Percentiles rank a stretch among this genome's conserved stretches.
Evolutionary conservation across 2,888 invertebrate genomes (phyloP).

Genomic region (Halocaridina rubra): DNA sequence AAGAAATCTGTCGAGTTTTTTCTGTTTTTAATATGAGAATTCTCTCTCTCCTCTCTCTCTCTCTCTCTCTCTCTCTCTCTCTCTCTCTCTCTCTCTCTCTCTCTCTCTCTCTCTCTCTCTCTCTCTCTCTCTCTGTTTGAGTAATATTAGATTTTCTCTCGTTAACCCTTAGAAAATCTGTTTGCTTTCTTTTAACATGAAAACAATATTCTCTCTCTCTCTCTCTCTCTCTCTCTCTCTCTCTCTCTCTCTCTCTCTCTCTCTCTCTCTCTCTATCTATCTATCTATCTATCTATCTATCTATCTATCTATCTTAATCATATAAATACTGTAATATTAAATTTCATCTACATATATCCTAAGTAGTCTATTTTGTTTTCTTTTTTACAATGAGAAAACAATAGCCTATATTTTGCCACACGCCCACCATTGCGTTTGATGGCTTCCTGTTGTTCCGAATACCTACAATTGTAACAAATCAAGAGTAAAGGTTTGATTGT

Average conservation of each 20-base stretch:
- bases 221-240: constrained; percentile 19
- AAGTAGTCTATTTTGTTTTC: too few species aligned
- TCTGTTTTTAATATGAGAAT: neutral
- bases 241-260: constrained; percentile 12
- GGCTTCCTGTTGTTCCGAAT: too few species aligned
- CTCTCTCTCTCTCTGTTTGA: neutral
- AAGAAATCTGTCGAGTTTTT: neutral
- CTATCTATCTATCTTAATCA: too few species aligned
- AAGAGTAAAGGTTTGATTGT: too few species aligned
- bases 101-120: constrained; percentile 16
- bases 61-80: constrained; percentile 2
- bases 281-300: neutral
- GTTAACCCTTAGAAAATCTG: too few species aligned
- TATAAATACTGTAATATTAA: too few species aligned
- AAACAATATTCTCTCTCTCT: constrained; percentile 17
- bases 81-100: constrained; percentile 26
- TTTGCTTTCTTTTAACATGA: too few species aligned
- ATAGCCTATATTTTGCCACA: too few species aligned
- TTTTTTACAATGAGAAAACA: too few species aligned
- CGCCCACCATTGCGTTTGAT: too few species aligned
- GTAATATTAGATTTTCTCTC: neutral
- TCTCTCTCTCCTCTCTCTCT: neutral
- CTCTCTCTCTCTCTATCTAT: neutral
- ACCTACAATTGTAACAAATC: too few species aligned
- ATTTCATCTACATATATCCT: too few species aligned